Base-by-base conservation (phyloP, 2,113 vertebrate genomes). In the Bucco capensis region DNA sequence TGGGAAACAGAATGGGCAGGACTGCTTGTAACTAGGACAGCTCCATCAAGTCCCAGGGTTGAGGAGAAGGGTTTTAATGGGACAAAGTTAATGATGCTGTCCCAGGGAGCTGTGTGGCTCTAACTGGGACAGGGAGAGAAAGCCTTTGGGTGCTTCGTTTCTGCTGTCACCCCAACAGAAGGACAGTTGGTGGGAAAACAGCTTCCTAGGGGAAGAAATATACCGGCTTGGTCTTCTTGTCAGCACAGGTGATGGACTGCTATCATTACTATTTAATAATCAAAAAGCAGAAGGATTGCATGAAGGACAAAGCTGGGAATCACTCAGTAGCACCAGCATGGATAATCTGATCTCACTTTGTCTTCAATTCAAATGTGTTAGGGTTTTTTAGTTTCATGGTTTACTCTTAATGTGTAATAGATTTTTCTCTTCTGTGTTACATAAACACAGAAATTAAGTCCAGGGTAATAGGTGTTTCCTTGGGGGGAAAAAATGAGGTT, bases 121-220 rank as follows among this genome's bases (percentile, higher is more conserved):
- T 93, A 83, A 76, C 42, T 75, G 76, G 84, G 85, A 75, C 46
- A 86, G 49, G 37, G n/a, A 24, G 33, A 84, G 51, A 93, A 93
- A 90, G n/a, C 38, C 54, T 91, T 77, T 38, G 62, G 50, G 46
- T 5, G 8, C 77, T 91, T 75, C 30, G 21, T 91, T 95, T 93
- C 66, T 94, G n/a, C 58, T 86, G 53, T 94, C 92, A 88, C 60
- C 70, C 40, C 19, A 86, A 47, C 51, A 93, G 78, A 86, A 86
- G 84, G 72, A 84, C 33, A 67, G 40, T 24, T 72, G 3, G 2
- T 90, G 69, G 60, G 69, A 92, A 84, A 82, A 42, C 25, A 37
- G 42, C 30, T 74, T 91, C 65, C 72, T 64, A 47, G 37, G 60
- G 60, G 28, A 74, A 88, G 42, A 93, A 90, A 31, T 46, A 27